Conservation (phyloP, 1,140 invertebrate genomes). For the Drosophila ambigua region DNA sequence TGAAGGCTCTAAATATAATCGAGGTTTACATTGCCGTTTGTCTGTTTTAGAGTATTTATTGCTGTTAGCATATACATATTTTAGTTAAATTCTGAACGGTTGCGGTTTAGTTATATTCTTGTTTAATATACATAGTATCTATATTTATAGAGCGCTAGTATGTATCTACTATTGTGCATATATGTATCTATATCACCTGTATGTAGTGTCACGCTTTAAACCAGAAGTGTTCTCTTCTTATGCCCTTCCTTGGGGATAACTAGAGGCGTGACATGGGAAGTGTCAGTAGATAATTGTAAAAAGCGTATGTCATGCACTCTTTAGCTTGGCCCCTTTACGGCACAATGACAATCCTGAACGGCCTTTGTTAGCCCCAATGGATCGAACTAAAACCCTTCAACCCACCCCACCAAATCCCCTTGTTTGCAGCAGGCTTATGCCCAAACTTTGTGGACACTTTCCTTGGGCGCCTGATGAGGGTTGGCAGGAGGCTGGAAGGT, state of each 20-base stretch:
- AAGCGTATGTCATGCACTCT: constrained; percentile 39
- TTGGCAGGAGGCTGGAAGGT: constrained; percentile 16
- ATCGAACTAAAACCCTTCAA: constrained; percentile 27
- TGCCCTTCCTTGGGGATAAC: constrained; percentile 16
- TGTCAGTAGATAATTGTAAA: constrained; percentile 51
- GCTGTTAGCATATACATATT: no score
- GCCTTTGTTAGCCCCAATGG: constrained; percentile 54
- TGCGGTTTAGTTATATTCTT: no score
- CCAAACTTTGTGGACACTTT: constrained; percentile 64
- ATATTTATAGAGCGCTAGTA: no score
- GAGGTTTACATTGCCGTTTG: no score
- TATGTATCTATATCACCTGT: neutral
- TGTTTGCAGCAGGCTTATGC: constrained; percentile 56
- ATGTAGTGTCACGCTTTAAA: constrained; percentile 11
- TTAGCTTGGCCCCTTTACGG: constrained; percentile 14
- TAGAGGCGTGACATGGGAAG: constrained; percentile 43
- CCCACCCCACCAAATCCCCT: neutral
- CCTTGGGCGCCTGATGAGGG: constrained; percentile 64
- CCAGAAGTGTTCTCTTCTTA: neutral
- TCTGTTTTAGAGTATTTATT: no score
- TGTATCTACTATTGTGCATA: no score
- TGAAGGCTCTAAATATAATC: no score
- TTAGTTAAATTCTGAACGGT: no score
- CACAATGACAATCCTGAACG: constrained; percentile 27
- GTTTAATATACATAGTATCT: no score